These are phyloP conservation scores for Sarcophaga subvicina DNA, from an alignment of 2,888 invertebrate species.

Conservation along the genomic window DNA sequence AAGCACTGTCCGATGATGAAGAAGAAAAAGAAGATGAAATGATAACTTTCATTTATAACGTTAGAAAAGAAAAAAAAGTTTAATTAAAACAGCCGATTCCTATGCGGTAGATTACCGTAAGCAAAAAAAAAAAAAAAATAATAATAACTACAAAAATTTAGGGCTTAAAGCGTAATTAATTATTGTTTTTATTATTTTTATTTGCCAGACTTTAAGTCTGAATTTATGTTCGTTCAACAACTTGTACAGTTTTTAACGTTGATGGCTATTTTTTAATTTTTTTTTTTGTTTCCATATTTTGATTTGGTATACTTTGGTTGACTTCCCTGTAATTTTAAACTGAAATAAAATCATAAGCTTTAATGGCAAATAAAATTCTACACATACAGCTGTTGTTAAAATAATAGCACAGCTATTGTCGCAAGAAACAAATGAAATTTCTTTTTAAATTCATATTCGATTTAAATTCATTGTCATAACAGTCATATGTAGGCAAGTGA, in stretches of 20 bases:
- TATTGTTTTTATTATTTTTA: conserved; percentile 4
- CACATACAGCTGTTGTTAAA: conserved; percentile 20
- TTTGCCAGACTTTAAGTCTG: conserved; percentile 10
- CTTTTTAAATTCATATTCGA: too few species aligned
- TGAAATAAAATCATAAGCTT: conserved; percentile 51
- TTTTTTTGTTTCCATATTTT: not conserved
- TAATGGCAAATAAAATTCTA: conserved; percentile 42
- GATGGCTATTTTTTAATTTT: conserved; percentile 28
- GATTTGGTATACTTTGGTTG: not conserved
- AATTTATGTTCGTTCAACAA: conserved; percentile 54
- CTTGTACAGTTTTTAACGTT: conserved; percentile 29
- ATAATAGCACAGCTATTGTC: not conserved
- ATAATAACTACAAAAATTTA: not conserved
- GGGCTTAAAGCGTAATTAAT: conserved; percentile 56
- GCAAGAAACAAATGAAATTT: too few species aligned
- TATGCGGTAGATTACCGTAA: not conserved
- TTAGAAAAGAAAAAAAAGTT: too few species aligned
- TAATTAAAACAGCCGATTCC: not conserved
- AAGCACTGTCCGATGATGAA: not conserved
- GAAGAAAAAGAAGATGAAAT: not conserved
- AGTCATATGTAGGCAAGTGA: too few species aligned
- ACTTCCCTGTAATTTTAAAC: conserved; percentile 60
- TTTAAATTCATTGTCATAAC: too few species aligned
- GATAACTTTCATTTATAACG: not conserved
- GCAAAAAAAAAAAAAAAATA: not conserved